phyloP scores from a whole-genome alignment of 30 jellyfish, hydroid and myxozoan genomes.

The Pelagia noctiluca region DNA sequence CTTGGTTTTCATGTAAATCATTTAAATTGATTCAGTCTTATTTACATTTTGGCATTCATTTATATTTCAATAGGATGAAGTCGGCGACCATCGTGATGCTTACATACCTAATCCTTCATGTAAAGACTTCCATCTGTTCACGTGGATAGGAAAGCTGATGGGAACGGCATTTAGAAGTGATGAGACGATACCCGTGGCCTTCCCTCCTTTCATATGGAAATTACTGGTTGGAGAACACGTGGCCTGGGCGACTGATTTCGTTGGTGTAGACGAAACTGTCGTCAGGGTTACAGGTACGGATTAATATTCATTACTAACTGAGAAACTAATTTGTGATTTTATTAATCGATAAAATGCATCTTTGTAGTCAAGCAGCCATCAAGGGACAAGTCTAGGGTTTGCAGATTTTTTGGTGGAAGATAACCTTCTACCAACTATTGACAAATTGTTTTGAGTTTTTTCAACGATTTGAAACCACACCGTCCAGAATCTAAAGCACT shows the following conservation, averaged over 20 bases:
- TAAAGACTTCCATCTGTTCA: conserved; percentile 64
- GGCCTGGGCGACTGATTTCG: conserved; percentile 83
- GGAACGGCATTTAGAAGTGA: conserved; percentile 93
- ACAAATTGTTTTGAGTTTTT: too few species aligned
- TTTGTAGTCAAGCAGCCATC: too few species aligned
- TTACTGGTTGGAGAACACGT: conserved; percentile 90
- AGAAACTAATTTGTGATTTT: too few species aligned
- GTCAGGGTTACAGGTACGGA: conserved; percentile 80
- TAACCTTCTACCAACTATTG: too few species aligned
- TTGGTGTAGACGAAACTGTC: conserved; percentile 75
- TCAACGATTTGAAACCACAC: too few species aligned
- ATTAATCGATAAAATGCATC: background rate
- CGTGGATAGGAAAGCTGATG: conserved; percentile 91
- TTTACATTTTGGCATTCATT: background rate
- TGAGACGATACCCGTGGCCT: conserved; percentile 81
- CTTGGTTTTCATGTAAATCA: too few species aligned
- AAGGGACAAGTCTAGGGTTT: too few species aligned
- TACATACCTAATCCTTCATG: conserved; percentile 91
- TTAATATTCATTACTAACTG: background rate
- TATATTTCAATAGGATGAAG: too few species aligned
- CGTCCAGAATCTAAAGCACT: too few species aligned
- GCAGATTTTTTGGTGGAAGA: too few species aligned
- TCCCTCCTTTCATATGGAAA: conserved; percentile 92
- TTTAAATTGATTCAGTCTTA: background rate
- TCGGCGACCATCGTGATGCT: conserved; percentile 85